Evolutionary conservation across 2,113 vertebrate genomes (phyloP).

Genomic region (Strix uralensis): DNA sequence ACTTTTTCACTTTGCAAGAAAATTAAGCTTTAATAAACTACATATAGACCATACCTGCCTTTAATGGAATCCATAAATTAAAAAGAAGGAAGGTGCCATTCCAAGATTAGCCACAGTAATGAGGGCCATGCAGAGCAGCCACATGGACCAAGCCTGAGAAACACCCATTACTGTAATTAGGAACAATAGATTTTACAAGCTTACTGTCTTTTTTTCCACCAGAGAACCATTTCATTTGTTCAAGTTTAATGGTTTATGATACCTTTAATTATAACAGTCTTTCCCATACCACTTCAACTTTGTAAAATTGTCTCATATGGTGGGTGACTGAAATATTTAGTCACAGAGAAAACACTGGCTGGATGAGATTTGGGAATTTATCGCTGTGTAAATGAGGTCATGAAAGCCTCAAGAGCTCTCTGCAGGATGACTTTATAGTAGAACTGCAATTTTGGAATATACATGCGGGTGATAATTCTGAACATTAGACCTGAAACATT

Average conservation of each 20-base stretch:
- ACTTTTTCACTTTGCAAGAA: background rate
- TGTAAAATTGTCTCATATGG: background rate
- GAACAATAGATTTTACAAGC: background rate
- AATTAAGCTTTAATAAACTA: background rate
- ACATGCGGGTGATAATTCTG: background rate
- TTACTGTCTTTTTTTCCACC: background rate
- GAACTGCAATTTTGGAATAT: constrained; percentile 12
- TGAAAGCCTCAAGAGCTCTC: constrained; percentile 21
- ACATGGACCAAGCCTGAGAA: background rate
- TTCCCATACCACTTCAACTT: background rate
- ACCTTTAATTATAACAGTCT: background rate
- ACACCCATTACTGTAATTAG: background rate
- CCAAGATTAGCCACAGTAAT: background rate
- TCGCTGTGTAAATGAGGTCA: background rate
- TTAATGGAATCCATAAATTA: background rate
- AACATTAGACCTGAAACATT: constrained; percentile 8
- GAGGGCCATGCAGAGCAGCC: background rate
- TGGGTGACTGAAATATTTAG: constrained; percentile 12
- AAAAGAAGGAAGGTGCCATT: background rate
- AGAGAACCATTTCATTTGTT: background rate
- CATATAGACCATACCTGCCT: background rate
- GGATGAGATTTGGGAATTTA: constrained; percentile 29
- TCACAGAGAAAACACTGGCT: background rate
- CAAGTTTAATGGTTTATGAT: constrained; percentile 9
- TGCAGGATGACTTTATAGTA: background rate